Conservation (phyloP, 1,140 invertebrate genomes). For the Ceratina australensis region DNA sequence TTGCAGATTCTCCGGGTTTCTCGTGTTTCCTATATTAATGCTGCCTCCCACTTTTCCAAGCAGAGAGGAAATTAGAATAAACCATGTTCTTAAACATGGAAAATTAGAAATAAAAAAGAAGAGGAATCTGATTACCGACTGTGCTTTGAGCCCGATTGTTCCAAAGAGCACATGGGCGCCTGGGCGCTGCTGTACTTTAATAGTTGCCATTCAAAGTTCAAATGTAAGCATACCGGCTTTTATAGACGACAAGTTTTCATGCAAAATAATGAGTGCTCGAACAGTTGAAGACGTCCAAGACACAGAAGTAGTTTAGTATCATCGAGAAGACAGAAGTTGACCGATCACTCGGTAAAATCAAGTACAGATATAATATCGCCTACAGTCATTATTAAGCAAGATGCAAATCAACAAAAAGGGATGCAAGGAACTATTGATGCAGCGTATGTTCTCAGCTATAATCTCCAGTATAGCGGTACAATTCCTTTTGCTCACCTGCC, state of each 20-base stretch:
- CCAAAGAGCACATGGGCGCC: too few species aligned
- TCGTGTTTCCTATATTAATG: too few species aligned
- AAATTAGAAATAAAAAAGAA: too few species aligned
- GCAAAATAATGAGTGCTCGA: not conserved
- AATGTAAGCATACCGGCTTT: slow-evolving; percentile 17
- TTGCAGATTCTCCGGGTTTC: too few species aligned
- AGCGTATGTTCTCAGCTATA: slow-evolving; percentile 78
- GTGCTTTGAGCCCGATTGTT: too few species aligned
- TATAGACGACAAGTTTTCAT: not conserved
- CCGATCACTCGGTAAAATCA: too few species aligned
- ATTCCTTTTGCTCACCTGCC: slow-evolving; percentile 78
- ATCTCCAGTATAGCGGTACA: slow-evolving; percentile 78
- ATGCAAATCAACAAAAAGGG: slow-evolving; percentile 48
- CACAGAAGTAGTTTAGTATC: not conserved
- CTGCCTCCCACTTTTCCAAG: too few species aligned
- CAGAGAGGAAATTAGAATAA: too few species aligned
- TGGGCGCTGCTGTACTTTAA: too few species aligned
- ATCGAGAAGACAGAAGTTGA: too few species aligned
- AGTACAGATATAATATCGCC: slow-evolving; percentile 4
- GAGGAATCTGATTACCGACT: too few species aligned
- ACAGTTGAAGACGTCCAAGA: not conserved
- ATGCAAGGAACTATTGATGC: slow-evolving; percentile 77
- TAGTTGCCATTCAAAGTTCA: not conserved
- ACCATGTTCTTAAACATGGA: too few species aligned
- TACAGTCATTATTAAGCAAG: slow-evolving; percentile 41